Evolutionary conservation across 1,140 invertebrate species (phyloP).

Genomic region (Caerostris darwini): DNA sequence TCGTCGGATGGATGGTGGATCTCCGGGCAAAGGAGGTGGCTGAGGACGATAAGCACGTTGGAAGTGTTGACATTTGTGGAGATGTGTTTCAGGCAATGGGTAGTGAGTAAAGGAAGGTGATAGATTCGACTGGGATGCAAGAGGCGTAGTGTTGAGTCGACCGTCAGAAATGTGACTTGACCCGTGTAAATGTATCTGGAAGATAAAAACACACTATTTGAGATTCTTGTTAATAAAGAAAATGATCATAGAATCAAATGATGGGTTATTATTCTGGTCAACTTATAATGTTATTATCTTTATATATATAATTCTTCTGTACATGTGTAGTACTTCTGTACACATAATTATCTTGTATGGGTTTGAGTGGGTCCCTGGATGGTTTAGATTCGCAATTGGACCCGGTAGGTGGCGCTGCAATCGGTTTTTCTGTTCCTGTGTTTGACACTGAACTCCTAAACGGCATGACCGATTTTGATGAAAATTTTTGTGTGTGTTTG

Average conservation of each 20-base stretch:
- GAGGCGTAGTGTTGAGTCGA: conserved; percentile 85
- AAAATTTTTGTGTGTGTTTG: too few species aligned
- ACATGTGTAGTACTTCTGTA: too few species aligned
- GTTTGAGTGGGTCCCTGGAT: too few species aligned
- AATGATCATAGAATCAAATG: not conserved
- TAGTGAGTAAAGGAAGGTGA: conserved; percentile 85
- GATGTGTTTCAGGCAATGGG: conserved; percentile 85
- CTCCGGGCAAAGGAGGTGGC: conserved; percentile 79
- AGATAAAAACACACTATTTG: not conserved
- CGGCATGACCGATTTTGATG: too few species aligned
- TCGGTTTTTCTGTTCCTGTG: too few species aligned
- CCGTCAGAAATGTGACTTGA: conserved; percentile 85
- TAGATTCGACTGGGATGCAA: conserved; percentile 88
- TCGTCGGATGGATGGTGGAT: not conserved
- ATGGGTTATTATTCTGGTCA: too few species aligned
- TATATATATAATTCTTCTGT: too few species aligned
- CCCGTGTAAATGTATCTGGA: conserved; percentile 78
- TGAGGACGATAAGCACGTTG: conserved; percentile 84
- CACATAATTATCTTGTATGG: too few species aligned
- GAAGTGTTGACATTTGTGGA: conserved; percentile 82
- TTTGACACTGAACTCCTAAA: too few species aligned
- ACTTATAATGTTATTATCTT: too few species aligned
- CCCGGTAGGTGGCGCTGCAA: too few species aligned
- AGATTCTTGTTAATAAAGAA: not conserved
- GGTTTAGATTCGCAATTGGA: too few species aligned